phyloP scores from a whole-genome alignment of 2,113 vertebrate genomes.

The Balaenoptera acutorostrata region DNA sequence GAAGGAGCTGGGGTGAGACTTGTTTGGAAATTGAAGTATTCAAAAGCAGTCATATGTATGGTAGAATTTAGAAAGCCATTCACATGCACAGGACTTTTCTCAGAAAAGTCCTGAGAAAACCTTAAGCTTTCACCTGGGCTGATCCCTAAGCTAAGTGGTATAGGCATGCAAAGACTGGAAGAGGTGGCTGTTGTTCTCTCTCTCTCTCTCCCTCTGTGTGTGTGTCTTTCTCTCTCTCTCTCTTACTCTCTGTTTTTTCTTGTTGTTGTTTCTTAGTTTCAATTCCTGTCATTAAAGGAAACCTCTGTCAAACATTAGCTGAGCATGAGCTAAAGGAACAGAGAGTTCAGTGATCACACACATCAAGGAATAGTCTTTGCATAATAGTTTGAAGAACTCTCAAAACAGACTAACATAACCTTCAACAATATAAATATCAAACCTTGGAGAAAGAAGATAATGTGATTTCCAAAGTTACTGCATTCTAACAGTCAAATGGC shows the following conservation, averaged over 20 bases:
- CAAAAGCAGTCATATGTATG: no score
- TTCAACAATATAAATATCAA: not conserved
- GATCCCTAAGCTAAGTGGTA: no score
- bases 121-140: no score
- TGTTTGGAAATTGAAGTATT: no score
- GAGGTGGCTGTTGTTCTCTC: not conserved
- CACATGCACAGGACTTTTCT: no score
- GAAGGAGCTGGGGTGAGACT: no score
- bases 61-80: no score
- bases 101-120: no score
- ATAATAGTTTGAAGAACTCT: not conserved
- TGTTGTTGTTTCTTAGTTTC: not conserved
- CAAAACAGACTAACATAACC: not conserved
- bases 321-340: not conserved
- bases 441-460: not conserved
- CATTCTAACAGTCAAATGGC: not conserved
- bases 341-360: not conserved
- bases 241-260: not conserved
- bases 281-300: not conserved
- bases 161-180: no score
- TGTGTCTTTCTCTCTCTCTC: not conserved
- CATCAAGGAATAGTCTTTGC: not conserved
- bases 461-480: not conserved
- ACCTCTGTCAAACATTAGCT: not conserved
- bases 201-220: not conserved